Percentiles rank a stretch among this genome's conserved stretches.
phyloP scores from a whole-genome alignment of 2,113 vertebrate species.

The Tragelaphus buxtoni region DNA sequence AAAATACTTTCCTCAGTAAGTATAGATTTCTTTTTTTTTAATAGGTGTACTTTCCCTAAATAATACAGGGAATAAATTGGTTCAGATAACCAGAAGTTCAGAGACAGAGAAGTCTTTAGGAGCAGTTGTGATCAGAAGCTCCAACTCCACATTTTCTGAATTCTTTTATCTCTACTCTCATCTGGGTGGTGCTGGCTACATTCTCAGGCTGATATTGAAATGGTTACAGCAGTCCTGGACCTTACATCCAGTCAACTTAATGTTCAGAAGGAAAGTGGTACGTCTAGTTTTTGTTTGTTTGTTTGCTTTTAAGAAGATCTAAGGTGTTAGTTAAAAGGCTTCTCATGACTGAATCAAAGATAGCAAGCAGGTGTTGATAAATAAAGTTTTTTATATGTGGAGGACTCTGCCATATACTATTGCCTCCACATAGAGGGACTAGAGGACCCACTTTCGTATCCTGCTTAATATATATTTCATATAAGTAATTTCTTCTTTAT shows the following conservation, averaged over 20 bases:
- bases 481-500: neutral
- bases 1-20: neutral
- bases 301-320: neutral
- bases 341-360: neutral
- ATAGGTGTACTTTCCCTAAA: neutral
- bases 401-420: neutral
- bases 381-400: neutral
- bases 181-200: neutral
- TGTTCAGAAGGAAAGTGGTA: neutral
- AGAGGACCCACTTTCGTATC: neutral
- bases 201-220: conserved; percentile 5
- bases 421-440: neutral
- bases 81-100: neutral
- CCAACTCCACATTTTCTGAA: neutral
- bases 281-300: neutral
- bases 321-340: neutral
- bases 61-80: neutral
- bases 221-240: neutral
- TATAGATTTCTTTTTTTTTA: neutral
- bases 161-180: neutral
- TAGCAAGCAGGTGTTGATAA: neutral
- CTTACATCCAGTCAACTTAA: neutral
- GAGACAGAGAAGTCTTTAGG: neutral
- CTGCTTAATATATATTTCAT: neutral
- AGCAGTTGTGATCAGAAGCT: neutral